These are phyloP conservation scores for Coenonympha glycerion DNA, from an alignment of 2,888 invertebrate species.

Conservation along the genomic window DNA sequence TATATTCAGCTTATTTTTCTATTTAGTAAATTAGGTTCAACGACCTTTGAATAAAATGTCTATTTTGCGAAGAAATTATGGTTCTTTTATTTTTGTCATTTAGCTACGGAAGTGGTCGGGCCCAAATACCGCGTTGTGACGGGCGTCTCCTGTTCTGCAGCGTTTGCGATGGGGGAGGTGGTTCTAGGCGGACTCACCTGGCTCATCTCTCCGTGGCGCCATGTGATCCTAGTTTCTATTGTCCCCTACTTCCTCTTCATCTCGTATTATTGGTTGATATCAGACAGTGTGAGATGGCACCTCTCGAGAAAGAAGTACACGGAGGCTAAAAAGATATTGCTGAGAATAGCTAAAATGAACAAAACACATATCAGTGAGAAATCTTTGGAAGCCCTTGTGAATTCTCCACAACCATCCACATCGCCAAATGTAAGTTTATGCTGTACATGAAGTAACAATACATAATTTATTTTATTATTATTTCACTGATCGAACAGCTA, in stretches of 20 bases:
- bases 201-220: slow-evolving; percentile 80
- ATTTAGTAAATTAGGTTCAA: too few species aligned
- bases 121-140: slow-evolving; percentile 82
- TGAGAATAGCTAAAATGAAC: slow-evolving; percentile 78
- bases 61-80: too few species aligned
- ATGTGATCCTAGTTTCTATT: slow-evolving; percentile 79
- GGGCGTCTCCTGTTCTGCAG: slow-evolving; percentile 80
- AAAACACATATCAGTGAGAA: slow-evolving; percentile 72
- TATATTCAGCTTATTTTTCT: too few species aligned
- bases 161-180: slow-evolving; percentile 84
- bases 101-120: slow-evolving; percentile 81
- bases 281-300: slow-evolving; percentile 85
- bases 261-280: slow-evolving; percentile 78
- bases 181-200: slow-evolving; percentile 80
- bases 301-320: slow-evolving; percentile 78
- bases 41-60: too few species aligned
- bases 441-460: too few species aligned
- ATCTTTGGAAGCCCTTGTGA: slow-evolving; percentile 54
- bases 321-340: slow-evolving; percentile 77
- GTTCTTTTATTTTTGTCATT: slow-evolving; percentile 18
- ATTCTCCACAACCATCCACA: slow-evolving; percentile 7
- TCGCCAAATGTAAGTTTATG: not conserved
- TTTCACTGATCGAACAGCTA: too few species aligned
- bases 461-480: too few species aligned
- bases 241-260: slow-evolving; percentile 80